Conservation (phyloP, 1,140 invertebrate species). For the Camponotus floridanus region DNA sequence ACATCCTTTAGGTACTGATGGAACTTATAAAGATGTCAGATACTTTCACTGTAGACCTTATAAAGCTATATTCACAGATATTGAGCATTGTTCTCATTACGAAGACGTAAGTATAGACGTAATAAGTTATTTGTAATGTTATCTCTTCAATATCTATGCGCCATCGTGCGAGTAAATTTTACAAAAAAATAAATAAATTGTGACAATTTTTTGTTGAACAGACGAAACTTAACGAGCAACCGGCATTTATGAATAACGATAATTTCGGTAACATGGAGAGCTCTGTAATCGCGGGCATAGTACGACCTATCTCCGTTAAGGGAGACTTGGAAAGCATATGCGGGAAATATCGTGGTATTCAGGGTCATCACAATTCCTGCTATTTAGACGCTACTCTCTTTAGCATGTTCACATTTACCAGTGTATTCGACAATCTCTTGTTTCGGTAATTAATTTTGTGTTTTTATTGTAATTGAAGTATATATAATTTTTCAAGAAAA, state of each 20-base stretch:
- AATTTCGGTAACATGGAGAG: constrained; percentile 90
- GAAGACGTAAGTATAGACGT: constrained; percentile 90
- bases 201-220: constrained; percentile 54
- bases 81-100: constrained; percentile 92
- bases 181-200: constrained; percentile 72
- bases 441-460: constrained; percentile 88
- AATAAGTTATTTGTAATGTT: constrained; percentile 77
- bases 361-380: constrained; percentile 99
- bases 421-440: constrained; percentile 96
- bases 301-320: constrained; percentile 91
- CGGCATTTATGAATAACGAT: constrained; percentile 70
- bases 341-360: constrained; percentile 95
- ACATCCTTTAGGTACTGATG: constrained; percentile 90
- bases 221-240: constrained; percentile 72
- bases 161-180: constrained; percentile 39
- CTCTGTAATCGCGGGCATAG: constrained; percentile 91
- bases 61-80: constrained; percentile 92
- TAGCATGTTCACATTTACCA: constrained; percentile 98
- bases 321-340: constrained; percentile 90
- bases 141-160: constrained; percentile 62
- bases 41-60: constrained; percentile 91
- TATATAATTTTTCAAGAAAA: constrained; percentile 31
- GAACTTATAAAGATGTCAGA: constrained; percentile 90
- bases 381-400: constrained; percentile 98
- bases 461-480: background rate